Percentiles rank a stretch among this genome's conserved stretches.
Evolutionary conservation across 2,888 invertebrate species (phyloP).

Genomic region (Protonemura montana): DNA sequence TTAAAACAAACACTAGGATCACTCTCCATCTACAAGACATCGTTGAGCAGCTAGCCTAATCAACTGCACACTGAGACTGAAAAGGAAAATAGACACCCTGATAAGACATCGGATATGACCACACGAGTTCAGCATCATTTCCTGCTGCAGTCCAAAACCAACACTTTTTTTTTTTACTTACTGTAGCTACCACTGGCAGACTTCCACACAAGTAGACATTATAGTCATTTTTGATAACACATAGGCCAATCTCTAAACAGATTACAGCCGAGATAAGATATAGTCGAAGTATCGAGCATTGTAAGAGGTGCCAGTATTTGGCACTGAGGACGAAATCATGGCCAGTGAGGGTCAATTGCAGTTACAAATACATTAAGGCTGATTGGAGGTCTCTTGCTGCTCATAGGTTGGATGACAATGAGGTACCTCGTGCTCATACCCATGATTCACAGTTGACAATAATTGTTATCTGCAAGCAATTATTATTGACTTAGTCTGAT

Average conservation of each 20-base stretch:
- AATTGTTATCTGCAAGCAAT: not conserved
- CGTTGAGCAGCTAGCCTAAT: not conserved
- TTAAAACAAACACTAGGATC: not conserved
- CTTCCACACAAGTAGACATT: not conserved
- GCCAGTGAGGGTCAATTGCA: too few species aligned
- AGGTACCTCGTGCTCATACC: too few species aligned
- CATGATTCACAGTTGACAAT: not conserved
- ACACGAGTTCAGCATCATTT: conserved; percentile 1
- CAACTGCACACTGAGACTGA: conserved; percentile 14
- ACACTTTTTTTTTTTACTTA: not conserved
- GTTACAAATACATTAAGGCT: too few species aligned
- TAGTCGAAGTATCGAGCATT: not conserved
- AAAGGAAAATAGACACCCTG: conserved; percentile 33
- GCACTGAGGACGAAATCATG: not conserved
- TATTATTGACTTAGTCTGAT: not conserved
- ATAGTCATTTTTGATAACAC: not conserved
- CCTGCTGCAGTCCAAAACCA: not conserved
- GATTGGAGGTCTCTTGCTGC: too few species aligned
- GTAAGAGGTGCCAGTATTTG: not conserved
- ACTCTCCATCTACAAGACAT: not conserved
- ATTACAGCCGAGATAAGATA: not conserved
- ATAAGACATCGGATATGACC: conserved; percentile 38
- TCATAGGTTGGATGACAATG: too few species aligned
- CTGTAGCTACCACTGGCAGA: not conserved
- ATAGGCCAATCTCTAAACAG: not conserved